Evolutionary conservation across 2,797 vertebrate species (phyloP), one percentile per base, ranked within the genome.

Genomic region (Champsocephalus gunnari): DNA sequence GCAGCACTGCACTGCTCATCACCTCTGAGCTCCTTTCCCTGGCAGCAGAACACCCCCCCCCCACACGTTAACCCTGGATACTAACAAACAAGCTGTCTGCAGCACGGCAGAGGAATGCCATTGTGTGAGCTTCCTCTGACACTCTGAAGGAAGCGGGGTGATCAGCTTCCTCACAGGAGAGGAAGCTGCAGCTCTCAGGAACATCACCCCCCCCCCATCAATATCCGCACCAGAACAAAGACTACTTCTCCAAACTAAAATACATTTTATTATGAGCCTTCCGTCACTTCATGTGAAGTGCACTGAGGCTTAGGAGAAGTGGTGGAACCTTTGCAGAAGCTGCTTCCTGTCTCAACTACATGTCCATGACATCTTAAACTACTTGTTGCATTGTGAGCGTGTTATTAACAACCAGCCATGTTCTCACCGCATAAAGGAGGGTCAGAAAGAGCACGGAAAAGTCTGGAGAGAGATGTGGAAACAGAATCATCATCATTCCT

Each of bases 91-190:
- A 79, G 47, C 74, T 92, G 69, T 92, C 92, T 87, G 74, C 75
- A 73, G 85, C 77, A 66, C 75, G 63, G 24, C 64, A 44, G 70
- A 77, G 83, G 84, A 93, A 92, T 89, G 86, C 86, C 87, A 88
- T 93, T 93, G 92, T 92, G 89, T 82, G 77, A 78, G 80, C 71
- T 90, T 88, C 87, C 87, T 48, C 19, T 84, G 68, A 58, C 68
- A 73, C 43, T 73, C 17, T 81, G 76, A 84, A 67, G 87, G 79
- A 87, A 91, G 86, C 62, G 12, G 84, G 67, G 75, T 80, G 75
- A 79, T 82, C 84, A 43, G 79, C 84, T 94, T 95, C 94, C 94
- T 94, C 87, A 71, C 67, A 74, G 73, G 66, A 87, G 72, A 84
- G 90, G 91, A 94, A 90, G 66, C 57, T 71, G 12, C 48, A 64